phyloP scores from a whole-genome alignment of 2,113 vertebrate species.

The Cichladusa arquata region DNA sequence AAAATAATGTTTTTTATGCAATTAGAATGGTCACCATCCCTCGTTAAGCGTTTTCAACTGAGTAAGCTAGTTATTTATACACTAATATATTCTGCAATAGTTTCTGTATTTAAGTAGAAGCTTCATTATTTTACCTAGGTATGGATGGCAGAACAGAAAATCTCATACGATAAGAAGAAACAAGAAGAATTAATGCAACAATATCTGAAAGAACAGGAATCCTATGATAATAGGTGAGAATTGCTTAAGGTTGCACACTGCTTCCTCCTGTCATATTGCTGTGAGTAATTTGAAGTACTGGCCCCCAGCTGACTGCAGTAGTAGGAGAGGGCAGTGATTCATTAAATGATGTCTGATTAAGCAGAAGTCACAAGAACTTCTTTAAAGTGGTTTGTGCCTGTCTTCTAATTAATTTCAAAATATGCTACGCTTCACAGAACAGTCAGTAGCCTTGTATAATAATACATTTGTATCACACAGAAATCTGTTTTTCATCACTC shows the following conservation, averaged over 20 bases:
- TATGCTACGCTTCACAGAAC: accelerated
- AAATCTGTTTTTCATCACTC: background rate
- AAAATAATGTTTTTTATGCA: accelerated
- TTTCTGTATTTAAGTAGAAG: background rate
- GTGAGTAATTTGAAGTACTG: background rate
- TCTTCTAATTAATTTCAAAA: background rate
- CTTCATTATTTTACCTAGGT: conserved; percentile 77
- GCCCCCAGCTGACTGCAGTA: background rate
- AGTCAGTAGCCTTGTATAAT: background rate
- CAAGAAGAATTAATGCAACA: conserved; percentile 98
- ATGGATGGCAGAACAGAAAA: conserved; percentile 99
- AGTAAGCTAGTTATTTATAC: background rate
- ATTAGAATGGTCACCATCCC: background rate
- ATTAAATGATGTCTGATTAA: background rate
- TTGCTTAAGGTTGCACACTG: background rate
- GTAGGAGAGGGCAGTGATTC: background rate
- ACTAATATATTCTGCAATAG: accelerated
- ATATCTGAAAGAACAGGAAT: conserved; percentile 96
- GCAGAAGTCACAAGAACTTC: background rate
- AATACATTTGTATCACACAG: background rate
- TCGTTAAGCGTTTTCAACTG: background rate
- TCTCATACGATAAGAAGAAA: conserved; percentile 94
- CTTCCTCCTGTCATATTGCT: background rate
- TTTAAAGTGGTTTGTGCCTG: background rate
- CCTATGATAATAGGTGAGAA: conserved; percentile 93